phyloP scores from a whole-genome alignment of 2,113 vertebrate species.

The Rhea pennata region DNA sequence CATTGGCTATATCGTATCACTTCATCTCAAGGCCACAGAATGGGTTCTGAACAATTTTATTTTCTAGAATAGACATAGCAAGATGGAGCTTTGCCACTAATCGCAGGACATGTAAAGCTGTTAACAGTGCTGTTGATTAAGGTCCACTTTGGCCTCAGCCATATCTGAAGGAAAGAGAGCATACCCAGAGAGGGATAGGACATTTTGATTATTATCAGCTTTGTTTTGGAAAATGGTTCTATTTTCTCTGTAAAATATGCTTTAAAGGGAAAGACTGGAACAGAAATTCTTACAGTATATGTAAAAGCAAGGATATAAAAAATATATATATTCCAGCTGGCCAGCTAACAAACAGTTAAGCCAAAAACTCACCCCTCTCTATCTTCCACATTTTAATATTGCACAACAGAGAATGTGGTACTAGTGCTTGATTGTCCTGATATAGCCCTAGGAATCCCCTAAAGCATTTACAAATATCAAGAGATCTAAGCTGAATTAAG shows the following conservation, averaged over 20 bases:
- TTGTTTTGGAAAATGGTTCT: not conserved
- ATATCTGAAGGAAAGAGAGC: not conserved
- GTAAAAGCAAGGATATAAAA: not conserved
- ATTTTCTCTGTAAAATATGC: not conserved
- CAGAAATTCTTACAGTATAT: not conserved
- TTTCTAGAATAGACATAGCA: not conserved
- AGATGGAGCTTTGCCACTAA: not conserved
- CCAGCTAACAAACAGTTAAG: constrained; percentile 20
- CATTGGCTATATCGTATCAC: not conserved
- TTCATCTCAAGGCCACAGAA: not conserved
- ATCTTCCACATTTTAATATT: not conserved
- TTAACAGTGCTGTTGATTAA: not conserved
- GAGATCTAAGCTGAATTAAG: not conserved
- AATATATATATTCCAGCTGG: rapidly evolving
- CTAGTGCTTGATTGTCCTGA: not conserved
- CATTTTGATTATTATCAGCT: not conserved
- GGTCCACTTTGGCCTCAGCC: not conserved
- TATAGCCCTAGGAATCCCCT: not conserved
- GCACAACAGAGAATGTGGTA: not conserved
- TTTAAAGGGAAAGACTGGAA: not conserved
- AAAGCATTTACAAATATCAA: not conserved
- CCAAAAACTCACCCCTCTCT: not conserved
- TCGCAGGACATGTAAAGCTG: not conserved
- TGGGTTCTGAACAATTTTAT: not conserved
- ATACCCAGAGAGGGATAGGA: not conserved